Base-by-base conservation (phyloP, 2,888 invertebrate species). In the Thyatira batis region DNA sequence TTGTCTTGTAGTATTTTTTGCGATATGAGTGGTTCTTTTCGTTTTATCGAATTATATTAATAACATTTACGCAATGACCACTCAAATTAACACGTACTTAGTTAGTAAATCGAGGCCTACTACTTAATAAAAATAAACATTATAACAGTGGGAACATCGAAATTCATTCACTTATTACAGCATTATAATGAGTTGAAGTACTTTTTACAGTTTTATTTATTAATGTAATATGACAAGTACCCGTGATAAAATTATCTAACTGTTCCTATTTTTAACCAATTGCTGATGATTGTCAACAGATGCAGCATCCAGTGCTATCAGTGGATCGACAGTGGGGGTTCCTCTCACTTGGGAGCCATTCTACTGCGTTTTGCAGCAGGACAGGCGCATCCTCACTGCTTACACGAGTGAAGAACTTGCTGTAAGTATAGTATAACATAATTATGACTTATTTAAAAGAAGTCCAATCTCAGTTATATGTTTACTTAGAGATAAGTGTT, bases 401-500 rank as follows among this genome's bases (percentile, higher is more conserved):
- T 95, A 96, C 87, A 93, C 95, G 65, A 95, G 95, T 80, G 96
- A 96, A 87, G 95, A 96, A 85, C 94, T 96, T 86, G 95, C 95
- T 85, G 95, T 95, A 79, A 95, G 95, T 94, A 73, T 58, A 28
- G 5, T 10, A 4, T 50, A 1, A n/a, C n/a, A n/a, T n/a, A n/a
- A n/a, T n/a, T n/a, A n/a, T n/a, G n/a, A n/a, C n/a, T n/a, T n/a
- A n/a, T n/a, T n/a, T n/a, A n/a, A n/a, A n/a, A n/a, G n/a, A n/a
- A n/a, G n/a, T n/a, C n/a, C n/a, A n/a, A n/a, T n/a, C n/a, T n/a
- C 1, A 11, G 11, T 28, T 1, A 28, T 10, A 27, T n/a, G n/a
- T n/a, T n/a, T n/a, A n/a, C n/a, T n/a, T n/a, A n/a, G n/a, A n/a
- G n/a, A n/a, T n/a, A n/a, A n/a, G n/a, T n/a, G n/a, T n/a, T n/a